Evolutionary conservation across 2,113 vertebrate species (phyloP), one percentile per base, ranked within the genome.

Genomic region (Lophura nycthemera): DNA sequence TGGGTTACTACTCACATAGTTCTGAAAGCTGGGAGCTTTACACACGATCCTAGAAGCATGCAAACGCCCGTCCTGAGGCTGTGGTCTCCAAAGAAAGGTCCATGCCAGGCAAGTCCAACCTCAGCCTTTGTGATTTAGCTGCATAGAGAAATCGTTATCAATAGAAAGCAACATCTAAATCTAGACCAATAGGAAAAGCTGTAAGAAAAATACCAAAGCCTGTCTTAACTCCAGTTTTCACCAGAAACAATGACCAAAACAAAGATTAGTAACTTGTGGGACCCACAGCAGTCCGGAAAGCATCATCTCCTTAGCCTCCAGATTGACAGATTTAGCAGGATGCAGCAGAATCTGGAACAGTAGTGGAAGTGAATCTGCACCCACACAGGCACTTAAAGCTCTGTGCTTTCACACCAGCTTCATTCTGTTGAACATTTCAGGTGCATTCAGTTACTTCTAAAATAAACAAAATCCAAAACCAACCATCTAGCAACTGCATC

Each of bases 141-240:
- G 30, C 3, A 16, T 9, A 21, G 27, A 3, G 4, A 77, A 72
- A 57, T 82, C 0, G 0, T 19, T 13, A 64, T 5, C 2, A 30
- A 4, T 1, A 43, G 66, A 60, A 19, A 73, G 4, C 25, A 50
- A 10, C 6, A 22, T 12, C 82, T 18, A 70, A 48, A 79, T 21
- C 50, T 32, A 75, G 40, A 45, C 16, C 42, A 19, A 7, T 1
- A 12, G 63, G 40, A 71, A 79, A 65, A 83, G 27, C 38, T 50
- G 63, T 45, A 78, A 82, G 0, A 17, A 13, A 36, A 85, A 52
- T 2, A 24, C 7, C 36, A 52, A 29, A 86, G 47, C n/a, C 38
- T 42, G 8, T 14, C 10, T 19, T 4, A 74, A 71, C 13, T 3
- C 27, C 0, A 34, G 1, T 47, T 60, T 60, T 63, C 61, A 36